Percentiles rank a stretch among this genome's conserved stretches.
Conservation (phyloP, 2,113 vertebrate genomes). For the Oryzias celebensis region DNA sequence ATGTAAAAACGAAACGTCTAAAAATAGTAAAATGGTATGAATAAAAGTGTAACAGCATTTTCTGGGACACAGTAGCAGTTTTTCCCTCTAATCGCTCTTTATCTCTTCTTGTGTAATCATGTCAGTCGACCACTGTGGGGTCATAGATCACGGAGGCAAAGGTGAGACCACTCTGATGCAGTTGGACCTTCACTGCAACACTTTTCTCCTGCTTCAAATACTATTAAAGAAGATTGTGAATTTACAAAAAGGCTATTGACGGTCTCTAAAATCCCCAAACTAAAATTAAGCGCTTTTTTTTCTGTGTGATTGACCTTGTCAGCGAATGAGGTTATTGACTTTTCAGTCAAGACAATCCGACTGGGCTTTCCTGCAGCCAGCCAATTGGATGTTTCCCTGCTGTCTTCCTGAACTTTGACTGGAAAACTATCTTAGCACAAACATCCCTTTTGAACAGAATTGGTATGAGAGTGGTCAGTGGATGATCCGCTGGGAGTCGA, state of each 20-base stretch:
- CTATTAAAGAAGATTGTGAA: no score
- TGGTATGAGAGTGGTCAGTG: not conserved
- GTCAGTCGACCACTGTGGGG: slow-evolving; percentile 25
- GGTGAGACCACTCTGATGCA: slow-evolving; percentile 12
- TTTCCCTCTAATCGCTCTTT: not conserved
- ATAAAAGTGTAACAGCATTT: no score
- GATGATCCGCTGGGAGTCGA: slow-evolving; percentile 1
- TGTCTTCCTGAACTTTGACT: no score
- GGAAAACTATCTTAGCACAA: no score
- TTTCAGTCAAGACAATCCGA: slow-evolving; percentile 3
- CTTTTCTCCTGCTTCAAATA: no score
- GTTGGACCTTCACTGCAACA: not conserved
- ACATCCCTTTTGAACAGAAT: no score
- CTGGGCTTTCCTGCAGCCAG: not conserved
- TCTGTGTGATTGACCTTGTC: not conserved
- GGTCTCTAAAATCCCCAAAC: no score
- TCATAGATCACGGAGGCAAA: slow-evolving; percentile 46
- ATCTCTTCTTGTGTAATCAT: slow-evolving; percentile 19
- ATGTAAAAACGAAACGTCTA: no score
- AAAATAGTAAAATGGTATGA: no score
- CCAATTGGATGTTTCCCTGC: slow-evolving; percentile 17
- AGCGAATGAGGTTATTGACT: slow-evolving; percentile 6
- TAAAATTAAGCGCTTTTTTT: no score
- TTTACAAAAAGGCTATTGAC: no score
- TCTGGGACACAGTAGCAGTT: no score